Conservation (phyloP, 1,140 invertebrate genomes). For the Drosophila insularis region DNA sequence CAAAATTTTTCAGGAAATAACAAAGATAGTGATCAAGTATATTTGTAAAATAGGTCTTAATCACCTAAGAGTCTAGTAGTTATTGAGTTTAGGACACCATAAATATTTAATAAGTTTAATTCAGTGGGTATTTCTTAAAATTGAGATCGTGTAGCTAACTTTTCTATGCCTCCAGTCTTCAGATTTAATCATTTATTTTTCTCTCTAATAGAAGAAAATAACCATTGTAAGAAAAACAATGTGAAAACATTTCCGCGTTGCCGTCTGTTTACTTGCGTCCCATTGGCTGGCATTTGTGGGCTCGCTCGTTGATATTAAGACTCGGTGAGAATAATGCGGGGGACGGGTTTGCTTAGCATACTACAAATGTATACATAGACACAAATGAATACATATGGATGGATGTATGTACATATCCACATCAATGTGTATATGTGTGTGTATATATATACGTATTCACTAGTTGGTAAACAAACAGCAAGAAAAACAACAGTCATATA, state of each 20-base stretch:
- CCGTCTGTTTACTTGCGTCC: constrained; percentile 52
- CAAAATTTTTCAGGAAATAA: too few species aligned
- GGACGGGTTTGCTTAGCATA: too few species aligned
- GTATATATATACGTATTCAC: neutral
- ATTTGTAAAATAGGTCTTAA: too few species aligned
- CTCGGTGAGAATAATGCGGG: constrained; percentile 13
- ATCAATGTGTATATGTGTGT: neutral
- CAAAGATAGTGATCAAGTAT: too few species aligned
- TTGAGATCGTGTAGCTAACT: too few species aligned
- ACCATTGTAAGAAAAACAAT: constrained; percentile 36
- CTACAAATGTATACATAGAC: too few species aligned
- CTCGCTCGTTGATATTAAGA: constrained; percentile 31
- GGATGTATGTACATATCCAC: neutral
- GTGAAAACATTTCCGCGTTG: constrained; percentile 40
- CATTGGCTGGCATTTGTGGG: constrained; percentile 63
- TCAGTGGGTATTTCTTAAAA: too few species aligned
- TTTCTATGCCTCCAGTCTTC: too few species aligned
- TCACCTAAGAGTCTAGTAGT: too few species aligned
- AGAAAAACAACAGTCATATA: constrained; percentile 30
- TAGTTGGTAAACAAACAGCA: constrained; percentile 40
- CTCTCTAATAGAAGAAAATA: neutral
- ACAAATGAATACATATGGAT: neutral
- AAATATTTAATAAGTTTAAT: too few species aligned
- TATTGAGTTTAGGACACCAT: too few species aligned
- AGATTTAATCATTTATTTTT: too few species aligned